Base-by-base conservation (phyloP, 2,888 invertebrate genomes). In the Rhagium mordax region DNA sequence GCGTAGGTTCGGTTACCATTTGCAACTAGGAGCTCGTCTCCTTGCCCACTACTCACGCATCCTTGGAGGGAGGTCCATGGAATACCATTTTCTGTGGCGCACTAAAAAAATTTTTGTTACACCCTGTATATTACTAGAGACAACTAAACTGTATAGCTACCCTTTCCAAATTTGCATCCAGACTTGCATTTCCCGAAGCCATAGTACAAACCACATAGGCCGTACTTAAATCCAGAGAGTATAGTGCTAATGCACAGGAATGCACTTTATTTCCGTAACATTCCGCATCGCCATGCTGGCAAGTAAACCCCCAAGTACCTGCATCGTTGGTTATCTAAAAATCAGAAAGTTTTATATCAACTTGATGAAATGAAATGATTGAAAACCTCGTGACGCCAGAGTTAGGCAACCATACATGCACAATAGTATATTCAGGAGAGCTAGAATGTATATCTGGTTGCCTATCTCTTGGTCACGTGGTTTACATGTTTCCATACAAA, bases 241-340 rank as follows among this genome's bases (percentile, higher is more conserved):
- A 55, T 7, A 72, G 47, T 15, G 77, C 71, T 13, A 90, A 81
- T 0, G 87, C 90, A 74, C 91, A 91, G 0, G 89, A 88, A 76
- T 91, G 90, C 2, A 89, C 86, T 79, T 87, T 88, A 81, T 91
- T 91, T 8, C 90, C 90, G 4, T 82, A 81, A 79, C 91, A 91
- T 82, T 91, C 91, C 0, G 77, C 69, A 1, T 83, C 61, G 10
- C 82, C 82, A 70, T 84, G 83, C 75, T 84, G 83, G 51, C 84
- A 84, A 13, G 53, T 55, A 61, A 83, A 84, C 5, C 20, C 33
- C 79, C 79, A 81, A 2, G 66, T 74, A 13, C 79, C 80, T 53
- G 74, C 66, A 47, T 57, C 33, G 21, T 72, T 70, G 16, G 27
- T 75, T 6, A 69, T 53, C 75, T 77, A 24, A 29, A 74, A 67